Evolutionary conservation across 2,113 vertebrate genomes (phyloP).

Genomic region (Daubentonia madagascariensis): DNA sequence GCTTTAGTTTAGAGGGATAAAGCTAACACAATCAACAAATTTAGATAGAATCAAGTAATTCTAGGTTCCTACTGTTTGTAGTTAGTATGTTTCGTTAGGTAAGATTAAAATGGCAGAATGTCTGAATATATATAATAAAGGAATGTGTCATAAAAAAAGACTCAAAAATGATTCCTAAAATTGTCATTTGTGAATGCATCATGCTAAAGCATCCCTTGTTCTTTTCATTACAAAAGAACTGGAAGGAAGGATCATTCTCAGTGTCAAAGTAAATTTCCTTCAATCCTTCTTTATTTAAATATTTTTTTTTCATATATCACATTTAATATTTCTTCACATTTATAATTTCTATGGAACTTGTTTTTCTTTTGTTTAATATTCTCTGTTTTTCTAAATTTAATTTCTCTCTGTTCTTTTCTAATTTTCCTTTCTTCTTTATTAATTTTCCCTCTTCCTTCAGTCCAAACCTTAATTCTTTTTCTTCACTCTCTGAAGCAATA

Average conservation of each 20-base stretch:
- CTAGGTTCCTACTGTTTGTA: background rate
- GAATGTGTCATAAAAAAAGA: background rate
- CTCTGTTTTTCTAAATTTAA: background rate
- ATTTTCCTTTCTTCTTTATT: background rate
- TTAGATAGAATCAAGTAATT: background rate
- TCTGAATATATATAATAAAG: background rate
- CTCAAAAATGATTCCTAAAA: background rate
- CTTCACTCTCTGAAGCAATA: background rate
- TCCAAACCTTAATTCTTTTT: background rate
- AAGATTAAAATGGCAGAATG: background rate
- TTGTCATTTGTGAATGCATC: background rate
- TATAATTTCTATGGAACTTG: background rate
- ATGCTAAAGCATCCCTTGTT: background rate
- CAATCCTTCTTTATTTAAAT: background rate
- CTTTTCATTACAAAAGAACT: slow-evolving; percentile 9
- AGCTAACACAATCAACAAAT: background rate
- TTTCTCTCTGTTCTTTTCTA: background rate
- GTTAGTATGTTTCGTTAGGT: background rate
- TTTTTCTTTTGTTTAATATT: background rate
- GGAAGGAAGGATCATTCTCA: background rate
- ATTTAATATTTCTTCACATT: background rate
- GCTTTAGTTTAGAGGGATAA: background rate
- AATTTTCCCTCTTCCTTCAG: background rate
- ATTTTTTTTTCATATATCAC: background rate
- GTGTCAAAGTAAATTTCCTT: background rate